A percentile compares a stretch with the other conserved stretches of the same genome.
phyloP scores from a whole-genome alignment of 2,113 vertebrate species.

The Hipposideros armiger region DNA sequence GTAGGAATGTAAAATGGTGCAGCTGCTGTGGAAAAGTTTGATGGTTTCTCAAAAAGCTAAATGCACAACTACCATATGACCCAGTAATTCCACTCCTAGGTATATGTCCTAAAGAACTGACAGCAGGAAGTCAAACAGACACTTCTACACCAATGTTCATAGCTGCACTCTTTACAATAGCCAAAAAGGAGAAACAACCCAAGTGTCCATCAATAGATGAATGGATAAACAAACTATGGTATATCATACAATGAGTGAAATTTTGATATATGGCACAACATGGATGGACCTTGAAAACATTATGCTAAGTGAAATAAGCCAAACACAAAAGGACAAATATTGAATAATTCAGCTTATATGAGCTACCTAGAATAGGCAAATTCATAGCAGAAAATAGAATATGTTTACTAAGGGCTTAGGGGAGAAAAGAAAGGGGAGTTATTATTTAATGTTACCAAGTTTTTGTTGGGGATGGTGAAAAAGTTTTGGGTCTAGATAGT shows the following conservation, averaged over 20 bases:
- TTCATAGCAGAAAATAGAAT: neutral
- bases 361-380: neutral
- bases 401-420: neutral
- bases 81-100: neutral
- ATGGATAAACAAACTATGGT: neutral
- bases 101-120: neutral
- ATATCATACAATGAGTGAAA: neutral
- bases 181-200: neutral
- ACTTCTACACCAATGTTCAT: neutral
- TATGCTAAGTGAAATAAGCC: conserved; percentile 33
- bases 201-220: neutral
- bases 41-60: neutral
- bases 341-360: neutral
- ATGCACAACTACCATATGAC: neutral
- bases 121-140: neutral
- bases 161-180: neutral
- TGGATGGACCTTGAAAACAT: neutral
- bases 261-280: neutral
- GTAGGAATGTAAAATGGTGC: neutral
- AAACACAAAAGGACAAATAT: neutral
- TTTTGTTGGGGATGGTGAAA: neutral
- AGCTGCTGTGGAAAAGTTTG: neutral
- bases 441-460: neutral
- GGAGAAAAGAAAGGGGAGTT: neutral
- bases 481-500: neutral